Base-by-base conservation (phyloP, 2,113 vertebrate genomes). In the Lycaon pictus region DNA sequence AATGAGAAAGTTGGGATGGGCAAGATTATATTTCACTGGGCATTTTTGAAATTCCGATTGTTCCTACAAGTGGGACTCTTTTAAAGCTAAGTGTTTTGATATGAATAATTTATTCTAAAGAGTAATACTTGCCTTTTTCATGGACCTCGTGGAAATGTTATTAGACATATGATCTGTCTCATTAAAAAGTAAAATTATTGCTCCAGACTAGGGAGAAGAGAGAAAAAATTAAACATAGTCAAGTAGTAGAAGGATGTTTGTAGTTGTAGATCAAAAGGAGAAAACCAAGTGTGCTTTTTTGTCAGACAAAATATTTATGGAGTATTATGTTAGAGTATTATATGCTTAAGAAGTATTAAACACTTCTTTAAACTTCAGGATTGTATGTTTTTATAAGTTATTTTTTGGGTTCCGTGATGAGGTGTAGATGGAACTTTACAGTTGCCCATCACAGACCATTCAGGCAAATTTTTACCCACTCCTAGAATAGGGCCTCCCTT, bases 81-180 rank as follows among this genome's bases (percentile, higher is more conserved):
- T 85, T 84, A 63, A 94, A 83, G 62, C 53, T 55, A 63, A 86
- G n/a, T 77, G n/a, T 97, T 97, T 80, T 96, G 15, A 37, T 94
- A 55, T 71, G 71, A 83, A 69, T 95, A 90, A 67, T 83, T 93
- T 93, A 82, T 92, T 96, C 90, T 93, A 85, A 93, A 89, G 65
- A 87, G 29, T 72, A 32, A 20, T 88, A 51, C 8, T 85, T 35
- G 76, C 22, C 48, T 43, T 87, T 91, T 94, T 55, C 20, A 22
- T 95, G 79, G 29, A 48, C 74, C 56, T 89, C 37, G 19, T 88
- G 63, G 69, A 92, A 71, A 56, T 92, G 27, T 83, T 87, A 79
- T 32, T 80, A 25, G 83, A 53, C 67, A 69, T 95, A 20, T 37
- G 13, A 67, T 60, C 51, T 63, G 32, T 76, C 32, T 55, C 63